Conservation (phyloP, 2,113 vertebrate species). For the Prunella himalayana region DNA sequence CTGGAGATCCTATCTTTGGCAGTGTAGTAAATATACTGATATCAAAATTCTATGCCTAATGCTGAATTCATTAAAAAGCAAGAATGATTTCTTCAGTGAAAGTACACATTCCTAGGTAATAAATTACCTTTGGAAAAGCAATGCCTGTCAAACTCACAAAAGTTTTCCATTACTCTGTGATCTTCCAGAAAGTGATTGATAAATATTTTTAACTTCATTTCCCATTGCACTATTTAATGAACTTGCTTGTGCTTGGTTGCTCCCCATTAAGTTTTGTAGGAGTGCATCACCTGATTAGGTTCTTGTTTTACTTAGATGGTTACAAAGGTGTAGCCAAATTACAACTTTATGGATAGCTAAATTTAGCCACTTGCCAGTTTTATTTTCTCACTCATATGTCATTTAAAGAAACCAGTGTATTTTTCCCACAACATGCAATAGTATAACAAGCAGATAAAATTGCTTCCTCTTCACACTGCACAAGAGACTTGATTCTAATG, state of each 20-base stretch:
- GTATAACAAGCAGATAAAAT: neutral
- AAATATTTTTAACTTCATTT: conserved; percentile 7
- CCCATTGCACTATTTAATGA: neutral
- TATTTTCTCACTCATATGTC: neutral
- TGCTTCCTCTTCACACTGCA: neutral
- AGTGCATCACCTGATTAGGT: neutral
- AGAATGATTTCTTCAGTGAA: neutral
- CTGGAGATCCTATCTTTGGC: neutral
- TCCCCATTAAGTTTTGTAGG: neutral
- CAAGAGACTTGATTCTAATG: neutral
- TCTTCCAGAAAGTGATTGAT: neutral
- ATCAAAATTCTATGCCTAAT: neutral
- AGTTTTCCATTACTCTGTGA: neutral
- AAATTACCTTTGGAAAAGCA: neutral
- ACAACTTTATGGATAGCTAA: neutral
- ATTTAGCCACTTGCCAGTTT: neutral
- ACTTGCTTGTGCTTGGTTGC: neutral
- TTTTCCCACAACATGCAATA: neutral
- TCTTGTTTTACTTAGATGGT: neutral
- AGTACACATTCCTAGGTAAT: neutral
- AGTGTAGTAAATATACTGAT: neutral
- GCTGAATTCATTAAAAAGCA: neutral
- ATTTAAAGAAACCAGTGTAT: neutral
- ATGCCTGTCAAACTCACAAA: neutral
- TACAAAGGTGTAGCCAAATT: neutral